A percentile compares a stretch with the other conserved stretches of the same genome.
phyloP scores from a whole-genome alignment of 2,113 vertebrate genomes.

The Puntigrus tetrazona region DNA sequence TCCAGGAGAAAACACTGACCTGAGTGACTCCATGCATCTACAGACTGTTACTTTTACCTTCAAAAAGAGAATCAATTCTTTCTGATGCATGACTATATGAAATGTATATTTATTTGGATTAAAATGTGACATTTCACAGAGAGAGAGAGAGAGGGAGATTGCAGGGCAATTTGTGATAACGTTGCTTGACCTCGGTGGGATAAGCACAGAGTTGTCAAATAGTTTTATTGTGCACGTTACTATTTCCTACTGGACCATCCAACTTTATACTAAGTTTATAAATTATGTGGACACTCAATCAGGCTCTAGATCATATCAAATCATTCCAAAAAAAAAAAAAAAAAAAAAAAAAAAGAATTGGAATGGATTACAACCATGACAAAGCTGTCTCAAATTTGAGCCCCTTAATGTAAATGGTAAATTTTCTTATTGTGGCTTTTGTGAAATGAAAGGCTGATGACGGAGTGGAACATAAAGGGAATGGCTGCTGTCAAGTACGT shows the following conservation, averaged over 20 bases:
- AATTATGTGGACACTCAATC: constrained; percentile 20
- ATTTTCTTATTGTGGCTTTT: constrained; percentile 11
- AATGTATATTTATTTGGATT: constrained; percentile 45
- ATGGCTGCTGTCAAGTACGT: constrained; percentile 66
- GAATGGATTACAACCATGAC: constrained; percentile 40
- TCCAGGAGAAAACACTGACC: background rate
- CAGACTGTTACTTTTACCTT: background rate
- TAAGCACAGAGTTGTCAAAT: constrained; percentile 18
- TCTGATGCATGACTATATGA: constrained; percentile 24
- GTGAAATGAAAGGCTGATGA: constrained; percentile 17
- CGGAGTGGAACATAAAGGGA: constrained; percentile 59
- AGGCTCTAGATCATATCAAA: constrained; percentile 34
- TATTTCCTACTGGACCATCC: constrained; percentile 24
- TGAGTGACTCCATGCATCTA: background rate
- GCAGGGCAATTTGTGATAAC: constrained; percentile 16
- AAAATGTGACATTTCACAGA: constrained; percentile 40
- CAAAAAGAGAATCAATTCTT: constrained; percentile 13
- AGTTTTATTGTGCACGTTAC: constrained; percentile 37
- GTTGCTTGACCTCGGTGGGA: constrained; percentile 11
- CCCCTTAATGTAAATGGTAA: background rate
- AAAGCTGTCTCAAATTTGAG: constrained; percentile 10
- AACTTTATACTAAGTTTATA: constrained; percentile 19
- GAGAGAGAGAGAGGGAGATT: constrained; percentile 35
- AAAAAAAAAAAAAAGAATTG: constrained; percentile 55
- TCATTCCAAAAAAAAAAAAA: constrained; percentile 53